Evolutionary conservation across 2,888 invertebrate genomes (phyloP).

Genomic region (Sphaerophoria taeniata): DNA sequence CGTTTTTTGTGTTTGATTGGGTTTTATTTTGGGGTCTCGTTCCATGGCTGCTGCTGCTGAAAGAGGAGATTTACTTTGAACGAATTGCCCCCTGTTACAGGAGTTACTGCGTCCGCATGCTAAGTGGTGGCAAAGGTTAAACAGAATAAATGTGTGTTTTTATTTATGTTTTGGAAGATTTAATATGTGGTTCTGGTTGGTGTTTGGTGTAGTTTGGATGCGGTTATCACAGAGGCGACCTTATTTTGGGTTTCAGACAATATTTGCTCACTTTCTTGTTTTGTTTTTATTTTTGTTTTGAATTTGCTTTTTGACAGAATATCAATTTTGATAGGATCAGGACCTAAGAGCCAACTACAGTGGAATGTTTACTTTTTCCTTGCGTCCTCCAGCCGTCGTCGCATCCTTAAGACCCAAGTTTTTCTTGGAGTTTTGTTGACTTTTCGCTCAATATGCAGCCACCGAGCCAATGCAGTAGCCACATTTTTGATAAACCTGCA

Average conservation of each 20-base stretch:
- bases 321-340: no score
- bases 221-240: conserved; percentile 6
- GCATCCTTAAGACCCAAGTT: no score
- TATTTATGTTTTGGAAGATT: not conserved
- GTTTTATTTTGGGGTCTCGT: not conserved
- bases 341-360: no score
- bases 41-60: not conserved
- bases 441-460: no score
- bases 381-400: no score
- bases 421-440: no score
- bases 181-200: not conserved
- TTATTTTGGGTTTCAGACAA: conserved; percentile 5
- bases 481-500: no score
- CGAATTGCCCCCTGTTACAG: conserved; percentile 4
- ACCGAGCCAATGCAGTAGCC: no score
- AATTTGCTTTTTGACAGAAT: no score
- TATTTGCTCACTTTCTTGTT: not conserved
- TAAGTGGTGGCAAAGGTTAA: conserved; percentile 5
- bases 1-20: not conserved
- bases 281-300: not conserved
- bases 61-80: conserved; percentile 35
- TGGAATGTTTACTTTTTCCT: no score
- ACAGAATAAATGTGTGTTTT: not conserved
- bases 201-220: not conserved
- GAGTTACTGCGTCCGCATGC: conserved; percentile 30